Base-by-base conservation (phyloP, 2,113 vertebrate species). In the Micromys minutus region DNA sequence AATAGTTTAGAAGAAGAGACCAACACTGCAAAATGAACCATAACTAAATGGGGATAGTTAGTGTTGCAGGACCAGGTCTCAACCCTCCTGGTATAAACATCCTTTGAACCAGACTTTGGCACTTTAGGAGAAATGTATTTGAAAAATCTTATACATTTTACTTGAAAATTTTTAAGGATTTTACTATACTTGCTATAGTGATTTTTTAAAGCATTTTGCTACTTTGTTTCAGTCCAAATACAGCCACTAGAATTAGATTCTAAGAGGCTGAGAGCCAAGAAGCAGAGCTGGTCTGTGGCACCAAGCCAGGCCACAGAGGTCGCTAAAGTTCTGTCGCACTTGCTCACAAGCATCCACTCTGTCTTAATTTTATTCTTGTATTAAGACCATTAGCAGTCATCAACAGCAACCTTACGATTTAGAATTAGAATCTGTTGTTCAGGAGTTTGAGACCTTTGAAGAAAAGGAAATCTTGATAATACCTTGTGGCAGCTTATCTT, bases 121-220 rank as follows among this genome's bases (percentile, higher is more conserved):
- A 95, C 15, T 63, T 87, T 67, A 71, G 45, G 42, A 96, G 16
- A 87, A 94, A 75, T 75, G 50, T 21, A 3, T 90, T 22, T 72
- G 95, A 42, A 88, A 63, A 39, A 90, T 61, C 57, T 17, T 94
- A 13, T 31, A 61, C 6, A 84, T 87, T 87, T 95, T 90, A 80
- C 1, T 21, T 86, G 9, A 89, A 67, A 47, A 76, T 42, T 84
- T 55, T 52, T n/a, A 34, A 83, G 1, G 61, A 59, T 84, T 94
- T 89, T 87, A 79, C 72, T 87, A 29, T 86, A 65, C 39, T 92
- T 29, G 59, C 87, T 94, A 79, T 92, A 52, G 87, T 55, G 95
- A 55, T 47, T 90, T 90, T 89, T 94, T 31, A 29, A 77, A 69
- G 15, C 17, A 63, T 45, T 76, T 7, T 71, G 59, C 57, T 89